These are phyloP conservation scores for Vidua chalybeata DNA, from an alignment of 2,113 vertebrate species.

Conservation along the genomic window DNA sequence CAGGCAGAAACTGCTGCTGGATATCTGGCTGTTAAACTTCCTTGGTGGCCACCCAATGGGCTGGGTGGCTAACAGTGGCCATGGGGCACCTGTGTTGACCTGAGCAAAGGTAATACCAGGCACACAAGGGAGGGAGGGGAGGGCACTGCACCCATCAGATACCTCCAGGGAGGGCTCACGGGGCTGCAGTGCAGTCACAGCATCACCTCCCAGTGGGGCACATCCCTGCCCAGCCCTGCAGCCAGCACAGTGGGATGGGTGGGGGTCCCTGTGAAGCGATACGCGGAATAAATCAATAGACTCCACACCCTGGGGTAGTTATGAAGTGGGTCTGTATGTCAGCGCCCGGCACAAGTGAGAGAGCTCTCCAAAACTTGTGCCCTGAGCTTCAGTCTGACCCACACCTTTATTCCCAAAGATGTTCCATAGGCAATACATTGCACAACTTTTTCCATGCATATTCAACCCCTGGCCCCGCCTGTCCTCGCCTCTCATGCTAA, in stretches of 20 bases:
- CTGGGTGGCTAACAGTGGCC: rapidly evolving
- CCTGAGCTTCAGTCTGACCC: too few relatives aligned
- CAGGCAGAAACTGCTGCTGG: neutral
- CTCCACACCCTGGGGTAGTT: too few relatives aligned
- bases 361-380: too few relatives aligned
- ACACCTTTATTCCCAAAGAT: too few relatives aligned
- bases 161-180: neutral
- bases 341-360: too few relatives aligned
- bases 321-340: too few relatives aligned
- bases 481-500: too few relatives aligned
- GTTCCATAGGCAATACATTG: too few relatives aligned
- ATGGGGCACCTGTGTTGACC: rapidly evolving
- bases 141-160: rapidly evolving
- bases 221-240: rapidly evolving
- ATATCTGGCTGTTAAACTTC: rapidly evolving
- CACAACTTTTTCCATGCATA: too few relatives aligned
- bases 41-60: rapidly evolving
- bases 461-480: too few relatives aligned
- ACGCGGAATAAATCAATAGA: too few relatives aligned
- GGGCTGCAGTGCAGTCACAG: neutral
- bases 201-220: neutral
- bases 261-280: too few relatives aligned
- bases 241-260: rapidly evolving
- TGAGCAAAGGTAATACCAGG: rapidly evolving
- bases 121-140: neutral